These are phyloP conservation scores for Chaitophorus viminalis DNA, from an alignment of 2,888 invertebrate genomes.

Conservation along the genomic window DNA sequence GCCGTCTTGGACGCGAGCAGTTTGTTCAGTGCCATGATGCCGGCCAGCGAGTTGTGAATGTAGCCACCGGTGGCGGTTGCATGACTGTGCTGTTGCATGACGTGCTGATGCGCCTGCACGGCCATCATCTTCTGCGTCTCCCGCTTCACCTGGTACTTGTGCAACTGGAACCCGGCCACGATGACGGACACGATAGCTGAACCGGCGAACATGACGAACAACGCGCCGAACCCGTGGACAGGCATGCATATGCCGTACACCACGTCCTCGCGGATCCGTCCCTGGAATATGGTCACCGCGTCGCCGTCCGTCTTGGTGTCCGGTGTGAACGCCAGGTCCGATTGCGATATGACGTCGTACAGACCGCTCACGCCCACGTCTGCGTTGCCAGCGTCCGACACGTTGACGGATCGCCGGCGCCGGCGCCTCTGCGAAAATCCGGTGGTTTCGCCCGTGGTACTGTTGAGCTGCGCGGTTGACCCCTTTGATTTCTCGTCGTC, in stretches of 20 bases:
- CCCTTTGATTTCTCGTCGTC: slow-evolving; percentile 51
- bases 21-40: slow-evolving; percentile 57
- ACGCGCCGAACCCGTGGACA: slow-evolving; percentile 86
- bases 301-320: slow-evolving; percentile 76
- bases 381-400: slow-evolving; percentile 80
- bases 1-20: slow-evolving; percentile 48
- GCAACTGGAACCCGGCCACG: slow-evolving; percentile 84
- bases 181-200: slow-evolving; percentile 88
- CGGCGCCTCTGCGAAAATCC: slow-evolving; percentile 67
- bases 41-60: slow-evolving; percentile 56
- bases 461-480: neutral
- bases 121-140: slow-evolving; percentile 69
- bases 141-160: slow-evolving; percentile 80
- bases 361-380: slow-evolving; percentile 90
- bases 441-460: slow-evolving; percentile 66
- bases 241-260: slow-evolving; percentile 93
- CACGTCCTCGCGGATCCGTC: slow-evolving; percentile 85
- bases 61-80: slow-evolving; percentile 62
- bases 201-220: slow-evolving; percentile 87
- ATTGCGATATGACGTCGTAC: slow-evolving; percentile 91
- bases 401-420: slow-evolving; percentile 74
- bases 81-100: slow-evolving; percentile 66
- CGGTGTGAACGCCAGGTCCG: slow-evolving; percentile 89
- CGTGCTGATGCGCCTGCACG: slow-evolving; percentile 65
- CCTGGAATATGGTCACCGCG: slow-evolving; percentile 87